Percentiles rank a stretch among this genome's conserved stretches.
Conservation (phyloP, 2,888 invertebrate species). For the Lordiphosa andalusiaca region DNA sequence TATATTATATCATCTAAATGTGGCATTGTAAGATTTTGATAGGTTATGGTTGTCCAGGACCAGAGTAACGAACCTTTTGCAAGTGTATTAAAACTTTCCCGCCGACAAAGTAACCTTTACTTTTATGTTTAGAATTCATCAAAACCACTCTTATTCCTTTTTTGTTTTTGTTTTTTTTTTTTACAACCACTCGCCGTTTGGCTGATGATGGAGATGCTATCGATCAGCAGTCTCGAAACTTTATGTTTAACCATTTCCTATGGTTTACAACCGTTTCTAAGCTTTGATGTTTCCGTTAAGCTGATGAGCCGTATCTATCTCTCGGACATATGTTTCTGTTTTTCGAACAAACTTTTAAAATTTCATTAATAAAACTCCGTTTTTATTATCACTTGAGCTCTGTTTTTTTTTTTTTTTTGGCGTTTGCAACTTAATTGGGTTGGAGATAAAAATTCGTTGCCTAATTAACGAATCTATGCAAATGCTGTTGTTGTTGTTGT, state of each 20-base stretch:
- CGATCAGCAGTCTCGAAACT: neutral
- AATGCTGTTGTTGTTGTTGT: conserved; percentile 29
- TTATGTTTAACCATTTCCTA: conserved; percentile 54
- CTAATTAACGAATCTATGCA: conserved; percentile 72
- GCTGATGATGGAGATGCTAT: too few relatives aligned
- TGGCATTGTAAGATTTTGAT: too few relatives aligned
- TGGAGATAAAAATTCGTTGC: conserved; percentile 50
- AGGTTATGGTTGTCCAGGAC: too few relatives aligned
- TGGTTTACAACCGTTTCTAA: conserved; percentile 47
- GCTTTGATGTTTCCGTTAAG: conserved; percentile 59
- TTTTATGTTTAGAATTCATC: too few relatives aligned
- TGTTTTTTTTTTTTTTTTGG: too few relatives aligned
- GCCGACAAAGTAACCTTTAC: too few relatives aligned
- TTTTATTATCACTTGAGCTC: conserved; percentile 58
- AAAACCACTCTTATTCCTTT: too few relatives aligned
- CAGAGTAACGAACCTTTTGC: too few relatives aligned
- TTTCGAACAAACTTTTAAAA: conserved; percentile 44
- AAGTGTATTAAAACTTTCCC: too few relatives aligned
- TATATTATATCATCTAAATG: too few relatives aligned
- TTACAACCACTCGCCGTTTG: too few relatives aligned
- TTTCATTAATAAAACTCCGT: conserved; percentile 50
- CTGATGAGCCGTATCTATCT: conserved; percentile 17
- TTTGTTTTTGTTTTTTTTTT: too few relatives aligned
- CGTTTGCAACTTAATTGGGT: conserved; percentile 58
- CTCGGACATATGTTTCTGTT: conserved; percentile 19